Percentiles rank a stretch among this genome's conserved stretches.
phyloP scores from a whole-genome alignment of 2,113 vertebrate species.

The Delphinapterus leucas region DNA sequence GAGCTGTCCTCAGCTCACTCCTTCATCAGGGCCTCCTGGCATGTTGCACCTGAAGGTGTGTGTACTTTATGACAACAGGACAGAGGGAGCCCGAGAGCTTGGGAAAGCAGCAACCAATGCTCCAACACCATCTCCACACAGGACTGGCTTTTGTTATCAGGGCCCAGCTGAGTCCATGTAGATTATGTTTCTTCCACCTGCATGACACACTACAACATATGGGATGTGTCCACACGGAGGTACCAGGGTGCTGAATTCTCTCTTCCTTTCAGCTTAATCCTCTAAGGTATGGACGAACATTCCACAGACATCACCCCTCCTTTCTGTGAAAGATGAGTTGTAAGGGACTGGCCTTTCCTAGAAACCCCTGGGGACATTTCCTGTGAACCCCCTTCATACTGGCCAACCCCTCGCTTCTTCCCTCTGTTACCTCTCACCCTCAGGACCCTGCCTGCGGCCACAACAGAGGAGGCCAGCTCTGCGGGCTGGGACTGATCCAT shows the following conservation, averaged over 20 bases:
- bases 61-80: not conserved
- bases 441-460: no score
- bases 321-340: not conserved
- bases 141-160: not conserved
- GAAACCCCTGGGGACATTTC: not conserved
- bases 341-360: not conserved
- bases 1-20: not conserved
- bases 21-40: not conserved
- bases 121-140: not conserved
- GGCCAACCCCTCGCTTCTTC: not conserved
- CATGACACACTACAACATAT: not conserved
- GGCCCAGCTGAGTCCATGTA: not conserved
- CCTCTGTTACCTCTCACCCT: not conserved
- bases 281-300: not conserved
- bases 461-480: not conserved
- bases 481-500: not conserved
- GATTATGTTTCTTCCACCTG: not conserved
- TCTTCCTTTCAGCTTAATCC: not conserved
- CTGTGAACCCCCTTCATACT: not conserved
- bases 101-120: not conserved
- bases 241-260: not conserved
- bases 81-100: not conserved
- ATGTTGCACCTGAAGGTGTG: not conserved
- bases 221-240: accelerated
- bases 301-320: not conserved